Percentiles rank a stretch among this genome's conserved stretches.
Evolutionary conservation across 2,797 vertebrate genomes (phyloP).

Genomic region (Lutjanus argentimaculatus): DNA sequence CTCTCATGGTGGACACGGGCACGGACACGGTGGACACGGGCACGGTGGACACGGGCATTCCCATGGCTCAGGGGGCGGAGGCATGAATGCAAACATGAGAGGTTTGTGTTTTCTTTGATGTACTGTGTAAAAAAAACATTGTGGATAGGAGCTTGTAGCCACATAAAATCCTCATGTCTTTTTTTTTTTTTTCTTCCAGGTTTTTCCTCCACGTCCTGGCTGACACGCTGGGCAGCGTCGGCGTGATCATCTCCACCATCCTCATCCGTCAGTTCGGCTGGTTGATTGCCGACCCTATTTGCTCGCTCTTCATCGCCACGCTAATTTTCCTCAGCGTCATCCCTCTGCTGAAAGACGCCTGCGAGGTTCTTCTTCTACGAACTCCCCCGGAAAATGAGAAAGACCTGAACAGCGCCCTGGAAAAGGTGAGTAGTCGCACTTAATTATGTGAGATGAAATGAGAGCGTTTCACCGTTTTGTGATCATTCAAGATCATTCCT

Average conservation of each 20-base stretch:
- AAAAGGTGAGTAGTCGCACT: conserved; percentile 88
- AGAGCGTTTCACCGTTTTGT: no score
- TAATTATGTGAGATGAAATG: no score
- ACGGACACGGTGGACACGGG: conserved; percentile 19
- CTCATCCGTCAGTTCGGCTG: conserved; percentile 99
- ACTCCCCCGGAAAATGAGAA: conserved; percentile 93
- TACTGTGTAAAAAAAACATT: no score
- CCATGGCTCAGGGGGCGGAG: conserved; percentile 86
- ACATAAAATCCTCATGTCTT: neutral
- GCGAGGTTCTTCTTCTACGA: conserved; percentile 94
- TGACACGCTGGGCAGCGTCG: conserved; percentile 97
- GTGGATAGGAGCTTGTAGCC: accelerated
- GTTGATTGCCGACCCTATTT: conserved; percentile 97
- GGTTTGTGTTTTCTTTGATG: conserved; percentile 75
- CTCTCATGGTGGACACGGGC: conserved; percentile 67
- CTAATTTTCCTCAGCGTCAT: conserved; percentile 98
- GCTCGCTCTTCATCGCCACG: conserved; percentile 96
- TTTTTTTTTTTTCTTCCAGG: conserved; percentile 80
- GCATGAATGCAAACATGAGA: conserved; percentile 99
- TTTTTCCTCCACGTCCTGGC: conserved; percentile 97
- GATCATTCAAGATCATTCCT: no score
- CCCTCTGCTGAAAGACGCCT: conserved; percentile 95
- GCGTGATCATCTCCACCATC: conserved; percentile 97
- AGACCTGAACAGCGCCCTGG: conserved; percentile 91
- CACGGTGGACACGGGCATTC: conserved; percentile 88